Conservation (phyloP, 2,797 vertebrate genomes). For the Parauchenoglanis punctatus region DNA sequence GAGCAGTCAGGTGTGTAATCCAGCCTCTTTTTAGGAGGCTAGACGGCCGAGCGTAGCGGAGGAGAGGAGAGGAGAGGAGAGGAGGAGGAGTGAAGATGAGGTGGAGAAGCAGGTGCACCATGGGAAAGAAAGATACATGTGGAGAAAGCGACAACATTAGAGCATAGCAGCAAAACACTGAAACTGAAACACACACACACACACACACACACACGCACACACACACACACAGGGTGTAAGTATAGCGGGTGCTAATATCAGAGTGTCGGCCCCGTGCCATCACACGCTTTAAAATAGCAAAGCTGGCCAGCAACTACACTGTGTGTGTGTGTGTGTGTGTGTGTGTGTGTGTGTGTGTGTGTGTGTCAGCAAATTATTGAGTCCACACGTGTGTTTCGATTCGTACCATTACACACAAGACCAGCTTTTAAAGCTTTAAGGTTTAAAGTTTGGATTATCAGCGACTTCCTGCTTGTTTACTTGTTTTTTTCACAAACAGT, state of each 20-base stretch:
- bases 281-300: constrained; percentile 6
- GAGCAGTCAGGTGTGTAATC: constrained; percentile 98
- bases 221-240: constrained; percentile 3
- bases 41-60: constrained; percentile 78
- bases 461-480: constrained; percentile 46
- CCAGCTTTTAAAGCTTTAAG: background rate
- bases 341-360: constrained; percentile 8
- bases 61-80: constrained; percentile 67
- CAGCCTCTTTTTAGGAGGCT: constrained; percentile 99
- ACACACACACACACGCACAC: constrained; percentile 12
- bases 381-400: constrained; percentile 10
- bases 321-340: constrained; percentile 7
- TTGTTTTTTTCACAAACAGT: constrained; percentile 14
- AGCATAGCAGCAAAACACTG: constrained; percentile 56
- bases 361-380: background rate
- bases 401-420: constrained; percentile 7
- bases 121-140: constrained; percentile 81
- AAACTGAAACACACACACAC: constrained; percentile 35
- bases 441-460: constrained; percentile 4
- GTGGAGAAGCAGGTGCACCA: constrained; percentile 92
- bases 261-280: constrained; percentile 14
- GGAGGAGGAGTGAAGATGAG: constrained; percentile 83
- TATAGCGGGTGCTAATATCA: background rate
- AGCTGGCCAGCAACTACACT: background rate
- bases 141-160: constrained; percentile 87